These are phyloP conservation scores for Magallana angulata DNA, from an alignment of 1,140 invertebrate genomes.

Conservation along the genomic window DNA sequence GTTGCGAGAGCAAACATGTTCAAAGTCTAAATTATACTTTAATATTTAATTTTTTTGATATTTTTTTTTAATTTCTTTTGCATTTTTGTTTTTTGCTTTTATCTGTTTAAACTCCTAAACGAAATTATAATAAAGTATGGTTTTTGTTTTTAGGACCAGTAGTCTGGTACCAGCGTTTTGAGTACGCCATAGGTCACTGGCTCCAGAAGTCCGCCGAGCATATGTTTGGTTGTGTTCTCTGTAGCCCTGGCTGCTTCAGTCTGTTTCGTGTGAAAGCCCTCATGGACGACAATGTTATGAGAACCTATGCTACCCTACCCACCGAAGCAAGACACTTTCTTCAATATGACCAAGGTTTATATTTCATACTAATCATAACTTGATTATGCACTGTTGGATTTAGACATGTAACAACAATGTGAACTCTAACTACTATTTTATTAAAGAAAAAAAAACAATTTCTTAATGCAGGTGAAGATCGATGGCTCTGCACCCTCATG, in stretches of 20 bases:
- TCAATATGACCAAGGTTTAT: slow-evolving; percentile 83
- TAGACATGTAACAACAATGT: background rate
- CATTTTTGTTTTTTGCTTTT: too few relatives aligned
- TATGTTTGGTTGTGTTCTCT: slow-evolving; percentile 85
- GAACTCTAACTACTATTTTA: too few relatives aligned
- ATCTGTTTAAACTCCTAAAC: too few relatives aligned
- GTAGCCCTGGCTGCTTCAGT: slow-evolving; percentile 96
- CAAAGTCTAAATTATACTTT: too few relatives aligned
- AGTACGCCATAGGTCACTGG: slow-evolving; percentile 86
- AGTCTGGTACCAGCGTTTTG: slow-evolving; percentile 88
- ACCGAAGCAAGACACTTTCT: slow-evolving; percentile 81
- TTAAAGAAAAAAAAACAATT: too few relatives aligned
- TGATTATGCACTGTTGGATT: too few relatives aligned
- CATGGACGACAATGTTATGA: slow-evolving; percentile 99
- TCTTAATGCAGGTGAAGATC: slow-evolving; percentile 81
- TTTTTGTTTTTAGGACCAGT: slow-evolving; percentile 85
- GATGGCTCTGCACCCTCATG: slow-evolving; percentile 84
- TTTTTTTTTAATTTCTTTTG: too few relatives aligned
- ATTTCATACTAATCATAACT: background rate
- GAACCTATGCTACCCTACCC: slow-evolving; percentile 88
- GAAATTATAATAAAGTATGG: too few relatives aligned
- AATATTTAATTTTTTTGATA: too few relatives aligned
- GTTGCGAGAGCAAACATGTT: too few relatives aligned
- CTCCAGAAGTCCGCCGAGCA: slow-evolving; percentile 85
- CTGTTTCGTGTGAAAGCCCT: slow-evolving; percentile 93